Evolutionary conservation across 2,113 vertebrate genomes (phyloP).

Genomic region (Spermophilus dauricus): DNA sequence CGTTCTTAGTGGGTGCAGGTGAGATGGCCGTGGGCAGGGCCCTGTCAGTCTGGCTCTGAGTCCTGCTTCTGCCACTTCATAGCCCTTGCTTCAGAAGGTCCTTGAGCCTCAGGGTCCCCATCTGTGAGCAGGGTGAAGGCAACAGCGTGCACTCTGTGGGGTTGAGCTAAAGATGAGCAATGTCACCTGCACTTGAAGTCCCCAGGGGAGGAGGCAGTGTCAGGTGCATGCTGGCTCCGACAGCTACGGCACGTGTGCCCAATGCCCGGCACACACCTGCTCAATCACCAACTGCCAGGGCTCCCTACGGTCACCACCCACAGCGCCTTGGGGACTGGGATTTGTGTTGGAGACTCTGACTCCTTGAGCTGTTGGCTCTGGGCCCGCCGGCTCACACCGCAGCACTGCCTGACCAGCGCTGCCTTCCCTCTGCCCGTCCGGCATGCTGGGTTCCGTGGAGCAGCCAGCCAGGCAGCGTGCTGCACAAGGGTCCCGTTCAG

Average conservation of each 20-base stretch:
- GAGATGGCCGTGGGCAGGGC: rapidly evolving
- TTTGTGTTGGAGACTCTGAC: neutral
- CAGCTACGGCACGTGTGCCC: rapidly evolving
- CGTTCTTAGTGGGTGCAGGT: rapidly evolving
- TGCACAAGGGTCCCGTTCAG: rapidly evolving
- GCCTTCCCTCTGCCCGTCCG: neutral
- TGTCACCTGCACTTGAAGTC: rapidly evolving
- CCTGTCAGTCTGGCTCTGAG: neutral
- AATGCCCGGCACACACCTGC: rapidly evolving
- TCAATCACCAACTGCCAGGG: rapidly evolving
- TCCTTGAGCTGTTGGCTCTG: neutral
- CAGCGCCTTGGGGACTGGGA: neutral
- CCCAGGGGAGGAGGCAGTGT: rapidly evolving
- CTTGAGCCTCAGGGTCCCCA: neutral
- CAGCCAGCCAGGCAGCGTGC: rapidly evolving
- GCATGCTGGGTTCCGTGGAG: rapidly evolving
- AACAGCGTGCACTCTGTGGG: rapidly evolving
- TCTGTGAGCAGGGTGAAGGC: neutral
- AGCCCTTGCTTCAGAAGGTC: neutral
- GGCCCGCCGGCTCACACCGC: neutral
- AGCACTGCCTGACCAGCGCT: rapidly evolving
- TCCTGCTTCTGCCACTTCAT: neutral
- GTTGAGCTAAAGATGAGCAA: rapidly evolving
- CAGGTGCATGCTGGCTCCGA: rapidly evolving
- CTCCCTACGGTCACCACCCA: rapidly evolving